Conservation (phyloP, 2,113 vertebrate species). For the Malurus alboscapulatus region DNA sequence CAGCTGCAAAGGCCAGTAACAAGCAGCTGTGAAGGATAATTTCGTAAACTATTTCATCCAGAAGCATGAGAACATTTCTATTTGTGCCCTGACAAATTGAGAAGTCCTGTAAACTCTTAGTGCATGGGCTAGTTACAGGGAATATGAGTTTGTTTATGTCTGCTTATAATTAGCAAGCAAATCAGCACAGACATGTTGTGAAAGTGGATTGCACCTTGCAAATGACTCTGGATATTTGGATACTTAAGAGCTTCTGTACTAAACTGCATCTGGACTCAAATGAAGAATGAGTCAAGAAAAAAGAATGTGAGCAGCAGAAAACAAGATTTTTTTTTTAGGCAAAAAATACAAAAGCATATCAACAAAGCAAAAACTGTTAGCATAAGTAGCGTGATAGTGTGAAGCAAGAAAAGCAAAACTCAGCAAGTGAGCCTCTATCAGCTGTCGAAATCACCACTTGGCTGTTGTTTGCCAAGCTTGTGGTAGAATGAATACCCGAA, state of each 20-base stretch:
- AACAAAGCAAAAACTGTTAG: background rate
- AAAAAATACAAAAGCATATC: background rate
- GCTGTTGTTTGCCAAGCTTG: background rate
- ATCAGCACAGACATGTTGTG: background rate
- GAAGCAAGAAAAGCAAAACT: background rate
- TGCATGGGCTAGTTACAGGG: background rate
- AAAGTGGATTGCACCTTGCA: background rate
- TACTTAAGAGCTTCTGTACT: background rate
- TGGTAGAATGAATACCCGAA: background rate
- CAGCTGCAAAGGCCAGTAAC: slow-evolving; percentile 21
- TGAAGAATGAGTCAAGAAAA: background rate
- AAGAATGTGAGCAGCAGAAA: background rate
- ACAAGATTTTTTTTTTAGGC: background rate
- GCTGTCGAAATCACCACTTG: background rate
- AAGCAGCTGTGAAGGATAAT: slow-evolving; percentile 31
- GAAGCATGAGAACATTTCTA: background rate
- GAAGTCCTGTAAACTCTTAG: background rate
- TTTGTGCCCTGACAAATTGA: background rate
- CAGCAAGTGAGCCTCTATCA: background rate
- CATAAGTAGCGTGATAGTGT: fast-evolving
- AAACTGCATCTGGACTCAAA: background rate
- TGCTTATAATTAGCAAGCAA: background rate
- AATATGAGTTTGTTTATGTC: background rate
- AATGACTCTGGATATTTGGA: background rate
- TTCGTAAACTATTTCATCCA: slow-evolving; percentile 33